Conservation (phyloP, 2,888 invertebrate species). For the Hypolimnas misippus region DNA sequence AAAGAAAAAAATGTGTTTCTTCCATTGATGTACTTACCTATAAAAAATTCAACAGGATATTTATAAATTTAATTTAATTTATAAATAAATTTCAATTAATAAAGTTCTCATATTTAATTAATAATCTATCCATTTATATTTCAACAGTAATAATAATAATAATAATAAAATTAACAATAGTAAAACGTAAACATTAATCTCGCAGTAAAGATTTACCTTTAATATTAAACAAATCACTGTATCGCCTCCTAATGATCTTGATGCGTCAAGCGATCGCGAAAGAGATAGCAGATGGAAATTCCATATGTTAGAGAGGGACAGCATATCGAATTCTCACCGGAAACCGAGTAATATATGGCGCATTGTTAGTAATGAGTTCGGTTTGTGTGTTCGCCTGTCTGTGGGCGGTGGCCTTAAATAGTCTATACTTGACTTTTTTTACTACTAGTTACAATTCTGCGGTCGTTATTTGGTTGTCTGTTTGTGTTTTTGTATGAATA, state of each 20-base stretch:
- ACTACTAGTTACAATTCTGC: conserved; percentile 39
- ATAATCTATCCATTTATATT: too few species aligned
- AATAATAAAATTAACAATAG: too few species aligned
- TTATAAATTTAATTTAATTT: too few species aligned
- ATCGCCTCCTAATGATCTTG: conserved; percentile 79
- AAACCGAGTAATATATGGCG: conserved; percentile 80
- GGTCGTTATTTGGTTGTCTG: conserved; percentile 33
- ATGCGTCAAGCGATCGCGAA: conserved; percentile 66
- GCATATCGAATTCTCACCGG: too few species aligned
- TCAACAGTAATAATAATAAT: too few species aligned
- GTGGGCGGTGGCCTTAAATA: conserved; percentile 58
- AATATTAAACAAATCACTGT: conserved; percentile 74
- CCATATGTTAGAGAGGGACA: conserved; percentile 51
- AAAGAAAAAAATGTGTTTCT: too few species aligned
- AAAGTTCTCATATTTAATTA: too few species aligned
- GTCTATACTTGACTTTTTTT: conserved; percentile 40
- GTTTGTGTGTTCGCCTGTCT: conserved; percentile 68
- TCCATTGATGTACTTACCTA: too few species aligned
- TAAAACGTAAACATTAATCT: conserved; percentile 37
- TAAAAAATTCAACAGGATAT: too few species aligned
- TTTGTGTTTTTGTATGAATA: conserved; percentile 14
- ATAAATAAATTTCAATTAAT: too few species aligned
- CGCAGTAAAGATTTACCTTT: conserved; percentile 38
- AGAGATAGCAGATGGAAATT: conserved; percentile 47
- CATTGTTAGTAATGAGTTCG: conserved; percentile 83